Percentiles rank a stretch among this genome's conserved stretches.
phyloP scores from a whole-genome alignment of 1,140 invertebrate genomes.

The Heliconius hewitsoni region DNA sequence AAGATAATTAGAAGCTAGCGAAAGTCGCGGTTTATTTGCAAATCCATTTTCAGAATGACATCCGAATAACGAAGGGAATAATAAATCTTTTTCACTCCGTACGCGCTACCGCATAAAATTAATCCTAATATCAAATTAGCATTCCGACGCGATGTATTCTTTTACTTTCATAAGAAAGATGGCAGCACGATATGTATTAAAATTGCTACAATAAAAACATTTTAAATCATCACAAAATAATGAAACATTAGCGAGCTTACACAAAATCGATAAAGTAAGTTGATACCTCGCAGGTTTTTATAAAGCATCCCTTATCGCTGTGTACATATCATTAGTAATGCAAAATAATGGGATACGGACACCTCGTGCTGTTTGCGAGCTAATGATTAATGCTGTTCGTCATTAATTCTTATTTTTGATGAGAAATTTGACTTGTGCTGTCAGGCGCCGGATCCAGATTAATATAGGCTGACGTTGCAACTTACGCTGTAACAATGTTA shows the following conservation, averaged over 20 bases:
- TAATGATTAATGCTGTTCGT: conserved; percentile 78
- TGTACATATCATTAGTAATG: conserved; percentile 81
- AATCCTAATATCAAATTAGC: conserved; percentile 59
- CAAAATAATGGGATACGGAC: conserved; percentile 81
- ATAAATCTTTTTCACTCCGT: conserved; percentile 55
- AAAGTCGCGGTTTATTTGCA: conserved; percentile 27
- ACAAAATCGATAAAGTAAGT: conserved; percentile 60
- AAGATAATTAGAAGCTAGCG: background rate
- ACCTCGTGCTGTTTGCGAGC: conserved; percentile 79
- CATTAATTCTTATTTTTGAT: conserved; percentile 82
- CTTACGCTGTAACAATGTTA: conserved; percentile 66
- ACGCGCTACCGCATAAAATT: conserved; percentile 63
- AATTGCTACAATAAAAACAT: conserved; percentile 35
- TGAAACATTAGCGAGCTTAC: conserved; percentile 44
- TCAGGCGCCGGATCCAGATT: conserved; percentile 79
- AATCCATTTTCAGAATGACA: conserved; percentile 52
- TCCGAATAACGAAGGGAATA: conserved; percentile 63
- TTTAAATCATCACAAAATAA: conserved; percentile 33
- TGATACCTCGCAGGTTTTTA: conserved; percentile 64
- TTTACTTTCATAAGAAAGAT: conserved; percentile 28
- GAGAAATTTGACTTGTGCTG: conserved; percentile 81
- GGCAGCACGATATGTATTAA: conserved; percentile 25
- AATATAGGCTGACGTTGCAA: conserved; percentile 79
- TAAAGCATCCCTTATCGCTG: conserved; percentile 72
- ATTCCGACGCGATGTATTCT: conserved; percentile 36